Conservation (phyloP, 2,113 vertebrate species). For the Ailurus styani region DNA sequence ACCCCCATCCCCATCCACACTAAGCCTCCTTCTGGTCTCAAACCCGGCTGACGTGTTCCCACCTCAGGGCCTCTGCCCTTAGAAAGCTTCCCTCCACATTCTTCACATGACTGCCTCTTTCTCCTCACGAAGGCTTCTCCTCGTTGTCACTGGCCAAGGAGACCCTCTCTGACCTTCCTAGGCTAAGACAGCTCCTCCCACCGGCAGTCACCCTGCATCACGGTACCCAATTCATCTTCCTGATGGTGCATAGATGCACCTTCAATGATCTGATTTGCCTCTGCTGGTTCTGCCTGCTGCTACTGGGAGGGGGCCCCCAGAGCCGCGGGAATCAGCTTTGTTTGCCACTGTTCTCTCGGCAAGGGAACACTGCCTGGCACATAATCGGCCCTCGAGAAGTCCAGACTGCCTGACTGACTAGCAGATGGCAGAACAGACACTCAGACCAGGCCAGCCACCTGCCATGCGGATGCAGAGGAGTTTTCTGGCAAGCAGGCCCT, state of each 20-base stretch:
- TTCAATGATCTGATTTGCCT: background rate
- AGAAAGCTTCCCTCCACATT: background rate
- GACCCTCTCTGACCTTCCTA: background rate
- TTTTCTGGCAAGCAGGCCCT: background rate
- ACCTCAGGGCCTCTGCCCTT: background rate
- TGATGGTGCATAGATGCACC: too few relatives aligned
- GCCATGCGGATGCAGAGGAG: rapidly evolving
- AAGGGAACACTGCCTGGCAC: background rate
- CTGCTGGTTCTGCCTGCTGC: background rate
- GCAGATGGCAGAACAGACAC: background rate
- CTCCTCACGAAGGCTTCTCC: background rate
- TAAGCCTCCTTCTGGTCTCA: background rate
- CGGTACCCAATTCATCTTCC: background rate
- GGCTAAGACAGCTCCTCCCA: background rate
- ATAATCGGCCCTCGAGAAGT: background rate
- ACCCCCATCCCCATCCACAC: background rate
- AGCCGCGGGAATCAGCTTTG: background rate
- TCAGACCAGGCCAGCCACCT: background rate
- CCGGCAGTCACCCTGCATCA: background rate
- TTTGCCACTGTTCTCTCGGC: background rate
- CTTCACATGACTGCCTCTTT: background rate
- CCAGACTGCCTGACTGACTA: background rate
- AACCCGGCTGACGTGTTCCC: background rate
- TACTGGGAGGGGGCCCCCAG: background rate
- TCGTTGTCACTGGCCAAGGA: background rate